A percentile compares a stretch with the other conserved stretches of the same genome.
Conservation (phyloP, 2,888 invertebrate species). For the Calameuta pallipes region DNA sequence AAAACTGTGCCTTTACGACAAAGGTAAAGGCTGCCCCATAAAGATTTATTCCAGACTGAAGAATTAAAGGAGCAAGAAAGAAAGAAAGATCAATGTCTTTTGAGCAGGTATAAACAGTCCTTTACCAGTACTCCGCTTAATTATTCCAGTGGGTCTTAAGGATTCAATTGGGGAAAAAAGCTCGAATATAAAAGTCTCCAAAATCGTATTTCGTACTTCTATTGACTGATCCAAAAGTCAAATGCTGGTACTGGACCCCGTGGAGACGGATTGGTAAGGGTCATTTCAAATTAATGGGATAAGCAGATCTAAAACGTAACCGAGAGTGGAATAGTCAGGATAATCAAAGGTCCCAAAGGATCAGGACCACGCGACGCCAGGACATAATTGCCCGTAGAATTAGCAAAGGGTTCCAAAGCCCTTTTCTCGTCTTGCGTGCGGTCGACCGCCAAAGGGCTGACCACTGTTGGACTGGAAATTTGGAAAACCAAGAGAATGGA, state of each 20-base stretch:
- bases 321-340: neutral
- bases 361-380: conserved; percentile 34
- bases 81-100: neutral
- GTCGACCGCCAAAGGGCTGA: conserved; percentile 41
- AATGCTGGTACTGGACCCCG: neutral
- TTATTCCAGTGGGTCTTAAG: neutral
- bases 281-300: neutral
- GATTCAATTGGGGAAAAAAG: neutral
- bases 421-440: conserved; percentile 46
- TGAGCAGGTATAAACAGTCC: neutral
- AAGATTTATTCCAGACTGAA: neutral
- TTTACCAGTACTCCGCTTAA: neutral
- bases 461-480: conserved; percentile 32
- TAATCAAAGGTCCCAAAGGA: conserved; percentile 20
- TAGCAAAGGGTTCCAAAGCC: conserved; percentile 46
- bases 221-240: neutral
- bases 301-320: neutral
- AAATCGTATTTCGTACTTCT: neutral
- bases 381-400: conserved; percentile 57
- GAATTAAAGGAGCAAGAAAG: neutral
- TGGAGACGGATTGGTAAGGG: neutral
- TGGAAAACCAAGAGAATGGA: conserved; percentile 49
- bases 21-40: neutral
- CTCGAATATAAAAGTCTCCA: neutral
- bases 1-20: neutral